Evolutionary conservation across 1,140 invertebrate species (phyloP), one percentile per base, ranked within the genome.

Genomic region (Lethrus apterus): DNA sequence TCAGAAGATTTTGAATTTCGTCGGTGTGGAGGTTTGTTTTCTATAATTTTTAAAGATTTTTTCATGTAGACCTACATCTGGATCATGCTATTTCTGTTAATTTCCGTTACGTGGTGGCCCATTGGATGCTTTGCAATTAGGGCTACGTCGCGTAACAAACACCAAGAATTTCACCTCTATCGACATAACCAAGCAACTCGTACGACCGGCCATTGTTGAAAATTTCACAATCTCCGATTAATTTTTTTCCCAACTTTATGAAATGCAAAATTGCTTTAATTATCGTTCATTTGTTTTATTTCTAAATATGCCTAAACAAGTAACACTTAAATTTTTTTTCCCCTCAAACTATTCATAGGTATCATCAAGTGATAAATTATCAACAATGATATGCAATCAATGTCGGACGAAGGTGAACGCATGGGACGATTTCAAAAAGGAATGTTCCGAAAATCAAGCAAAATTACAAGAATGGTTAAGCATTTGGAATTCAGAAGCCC

Each of bases 391-490:
- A 54, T 77, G 74, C 64, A 69, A 67, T 48, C 70, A 70, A 60
- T 77, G 74, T 53, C 55, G 72, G 53, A 64, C 67, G 54, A 74
- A 73, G 67, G 67, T 76, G 44, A 71, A 72, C 55, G 71, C 70
- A 56, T 76, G 71, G 71, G 66, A 72, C 47, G 62, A 65, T 49
- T 76, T 71, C 63, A 75, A 75, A 57, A 58, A 60, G 58, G 60
- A 70, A 34, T 76, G 74, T 65, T 64, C 66, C 55, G 69, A 67
- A 58, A 70, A 72, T 58, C 74, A 76, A 67, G 66, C 63, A 55
- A 76, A 74, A 65, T 59, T 76, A 55, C 63, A 64, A 55, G 62
- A 67, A 59, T 68, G 72, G 64, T 58, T 70, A 56, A 49, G 43
- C 32, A 36, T 34, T n/a, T 54, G 44, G 30, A 38, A 36, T 44